Conservation (phyloP, 2,113 vertebrate species). For the Taxidea taxus region DNA sequence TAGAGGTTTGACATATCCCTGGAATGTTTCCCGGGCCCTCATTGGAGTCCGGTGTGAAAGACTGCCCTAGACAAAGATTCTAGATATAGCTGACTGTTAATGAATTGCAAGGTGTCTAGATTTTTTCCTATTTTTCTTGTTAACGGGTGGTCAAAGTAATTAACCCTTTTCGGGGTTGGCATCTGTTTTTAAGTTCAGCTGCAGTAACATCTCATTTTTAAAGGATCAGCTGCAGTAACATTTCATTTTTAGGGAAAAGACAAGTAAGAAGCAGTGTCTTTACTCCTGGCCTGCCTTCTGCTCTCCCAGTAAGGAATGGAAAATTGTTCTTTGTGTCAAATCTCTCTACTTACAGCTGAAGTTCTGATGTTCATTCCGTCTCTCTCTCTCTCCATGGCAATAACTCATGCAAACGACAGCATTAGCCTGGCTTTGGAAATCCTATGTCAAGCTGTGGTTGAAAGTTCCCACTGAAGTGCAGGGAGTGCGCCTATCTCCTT, state of each 20-base stretch:
- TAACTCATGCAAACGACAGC: background rate
- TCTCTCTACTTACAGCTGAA: background rate
- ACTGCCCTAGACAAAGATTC: background rate
- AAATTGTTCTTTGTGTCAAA: background rate
- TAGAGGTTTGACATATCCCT: background rate
- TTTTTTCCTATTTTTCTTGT: background rate
- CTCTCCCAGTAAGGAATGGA: background rate
- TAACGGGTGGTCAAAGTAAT: background rate
- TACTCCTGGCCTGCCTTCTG: background rate
- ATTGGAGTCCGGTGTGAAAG: background rate
- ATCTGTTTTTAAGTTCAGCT: background rate
- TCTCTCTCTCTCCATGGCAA: background rate
- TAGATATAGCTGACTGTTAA: background rate
- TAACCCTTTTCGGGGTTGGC: background rate
- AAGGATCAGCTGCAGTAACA: background rate
- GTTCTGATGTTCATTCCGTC: background rate
- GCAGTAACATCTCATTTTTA: background rate
- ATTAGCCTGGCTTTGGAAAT: background rate
- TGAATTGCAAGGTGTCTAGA: background rate
- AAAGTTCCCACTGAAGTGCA: background rate
- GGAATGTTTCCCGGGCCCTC: background rate
- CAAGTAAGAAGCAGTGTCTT: background rate
- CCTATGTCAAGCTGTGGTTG: background rate
- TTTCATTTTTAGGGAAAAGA: background rate
- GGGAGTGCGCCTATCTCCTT: background rate